Evolutionary conservation across 2,797 vertebrate genomes (phyloP).

Genomic region (Diceros bicornis): DNA sequence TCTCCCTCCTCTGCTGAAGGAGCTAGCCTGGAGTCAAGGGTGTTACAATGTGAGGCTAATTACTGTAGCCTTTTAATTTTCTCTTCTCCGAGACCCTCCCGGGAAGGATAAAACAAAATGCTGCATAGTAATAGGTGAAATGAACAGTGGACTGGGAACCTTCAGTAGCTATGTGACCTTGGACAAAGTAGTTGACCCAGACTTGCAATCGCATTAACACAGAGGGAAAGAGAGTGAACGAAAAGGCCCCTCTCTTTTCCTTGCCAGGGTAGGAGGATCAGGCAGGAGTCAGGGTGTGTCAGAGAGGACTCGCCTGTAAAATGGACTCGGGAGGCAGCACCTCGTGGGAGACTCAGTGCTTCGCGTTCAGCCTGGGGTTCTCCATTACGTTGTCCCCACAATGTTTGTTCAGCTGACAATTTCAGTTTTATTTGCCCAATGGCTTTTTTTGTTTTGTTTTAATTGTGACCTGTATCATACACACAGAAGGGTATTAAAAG

Average conservation of each 20-base stretch:
- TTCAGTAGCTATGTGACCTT: conserved; percentile 62
- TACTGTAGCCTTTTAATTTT: conserved; percentile 75
- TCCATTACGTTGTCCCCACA: neutral
- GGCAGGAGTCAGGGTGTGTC: neutral
- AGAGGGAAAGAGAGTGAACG: neutral
- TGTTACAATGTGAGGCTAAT: conserved; percentile 82
- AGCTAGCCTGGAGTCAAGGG: conserved; percentile 69
- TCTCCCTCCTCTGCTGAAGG: neutral
- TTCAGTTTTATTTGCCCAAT: neutral
- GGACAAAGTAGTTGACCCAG: conserved; percentile 60
- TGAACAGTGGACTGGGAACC: conserved; percentile 11
- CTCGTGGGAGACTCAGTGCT: neutral
- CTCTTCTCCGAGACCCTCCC: conserved; percentile 57
- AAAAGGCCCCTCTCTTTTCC: neutral
- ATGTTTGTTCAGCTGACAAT: neutral
- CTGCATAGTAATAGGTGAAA: conserved; percentile 61
- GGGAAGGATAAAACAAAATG: conserved; percentile 76
- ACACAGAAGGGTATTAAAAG: neutral
- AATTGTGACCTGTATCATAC: neutral
- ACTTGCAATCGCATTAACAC: conserved; percentile 64
- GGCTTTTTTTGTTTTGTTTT: neutral
- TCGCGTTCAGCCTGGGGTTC: neutral
- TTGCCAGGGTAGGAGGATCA: neutral
- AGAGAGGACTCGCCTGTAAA: neutral
- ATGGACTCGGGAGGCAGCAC: rapidly evolving